Conservation (phyloP, 1,140 invertebrate genomes). For the Nasonia longicornis region DNA sequence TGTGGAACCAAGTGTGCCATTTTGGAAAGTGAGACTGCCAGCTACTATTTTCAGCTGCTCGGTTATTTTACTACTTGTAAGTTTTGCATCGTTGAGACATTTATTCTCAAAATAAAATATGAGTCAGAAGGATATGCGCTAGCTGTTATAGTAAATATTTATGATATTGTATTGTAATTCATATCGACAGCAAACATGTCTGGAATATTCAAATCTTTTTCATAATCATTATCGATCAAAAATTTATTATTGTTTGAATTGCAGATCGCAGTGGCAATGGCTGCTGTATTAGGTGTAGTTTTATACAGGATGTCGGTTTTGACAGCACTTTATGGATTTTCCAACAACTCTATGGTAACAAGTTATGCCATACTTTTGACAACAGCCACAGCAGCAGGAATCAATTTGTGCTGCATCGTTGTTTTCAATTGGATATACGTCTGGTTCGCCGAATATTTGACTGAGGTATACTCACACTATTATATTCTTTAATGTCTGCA, state of each 20-base stretch:
- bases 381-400: constrained; percentile 83
- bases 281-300: constrained; percentile 90
- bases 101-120: too few species aligned
- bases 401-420: constrained; percentile 88
- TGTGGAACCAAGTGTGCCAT: constrained; percentile 85
- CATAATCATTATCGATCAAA: not conserved
- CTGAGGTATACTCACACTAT: constrained; percentile 73
- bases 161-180: not conserved
- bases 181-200: not conserved
- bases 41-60: constrained; percentile 86
- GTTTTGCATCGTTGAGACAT: constrained; percentile 42
- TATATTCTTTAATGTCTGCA: not conserved
- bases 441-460: constrained; percentile 89
- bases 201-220: not conserved
- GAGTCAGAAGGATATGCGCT: too few species aligned
- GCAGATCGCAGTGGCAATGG: constrained; percentile 82
- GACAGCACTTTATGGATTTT: constrained; percentile 72
- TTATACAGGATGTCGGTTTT: constrained; percentile 90
- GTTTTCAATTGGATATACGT: constrained; percentile 91
- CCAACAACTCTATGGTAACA: constrained; percentile 72
- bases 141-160: not conserved
- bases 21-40: constrained; percentile 87
- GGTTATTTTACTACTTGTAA: constrained; percentile 82
- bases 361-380: constrained; percentile 84
- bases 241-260: not conserved